phyloP scores from a whole-genome alignment of 2,113 vertebrate genomes.

The Abramis brama region DNA sequence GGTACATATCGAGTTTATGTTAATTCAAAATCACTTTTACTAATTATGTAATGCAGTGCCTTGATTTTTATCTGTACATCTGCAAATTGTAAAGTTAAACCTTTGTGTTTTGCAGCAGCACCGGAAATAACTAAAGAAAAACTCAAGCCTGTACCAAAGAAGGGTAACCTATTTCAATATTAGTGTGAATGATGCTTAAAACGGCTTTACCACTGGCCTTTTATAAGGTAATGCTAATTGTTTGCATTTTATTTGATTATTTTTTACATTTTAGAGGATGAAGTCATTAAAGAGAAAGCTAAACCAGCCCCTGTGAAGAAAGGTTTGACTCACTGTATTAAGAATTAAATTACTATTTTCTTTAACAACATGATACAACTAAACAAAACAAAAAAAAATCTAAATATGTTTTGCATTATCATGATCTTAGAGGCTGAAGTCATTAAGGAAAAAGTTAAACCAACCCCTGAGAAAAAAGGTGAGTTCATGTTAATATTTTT shows the following conservation, averaged over 20 bases:
- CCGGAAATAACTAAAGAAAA: conserved; percentile 10
- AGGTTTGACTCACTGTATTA: neutral
- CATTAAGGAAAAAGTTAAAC: conserved; percentile 7
- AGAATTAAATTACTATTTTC: neutral
- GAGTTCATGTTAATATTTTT: neutral
- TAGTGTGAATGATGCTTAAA: neutral
- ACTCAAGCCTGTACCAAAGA: conserved; percentile 38
- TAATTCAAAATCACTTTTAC: neutral
- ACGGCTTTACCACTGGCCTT: neutral
- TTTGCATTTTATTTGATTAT: neutral
- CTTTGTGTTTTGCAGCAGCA: neutral
- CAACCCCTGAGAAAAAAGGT: conserved; percentile 20
- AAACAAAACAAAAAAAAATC: no score
- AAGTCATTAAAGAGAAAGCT: conserved; percentile 28
- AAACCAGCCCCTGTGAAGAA: conserved; percentile 31
- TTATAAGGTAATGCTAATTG: neutral
- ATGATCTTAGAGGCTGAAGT: conserved; percentile 1
- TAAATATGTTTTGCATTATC: neutral
- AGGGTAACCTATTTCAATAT: conserved; percentile 44
- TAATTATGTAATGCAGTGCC: neutral
- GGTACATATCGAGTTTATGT: conserved; percentile 28
- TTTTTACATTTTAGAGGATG: neutral
- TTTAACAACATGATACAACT: neutral
- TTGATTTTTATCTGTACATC: neutral
- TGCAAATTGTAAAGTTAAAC: neutral